These are phyloP conservation scores for Cinara cedri DNA, from an alignment of 2,888 invertebrate species.

Conservation along the genomic window DNA sequence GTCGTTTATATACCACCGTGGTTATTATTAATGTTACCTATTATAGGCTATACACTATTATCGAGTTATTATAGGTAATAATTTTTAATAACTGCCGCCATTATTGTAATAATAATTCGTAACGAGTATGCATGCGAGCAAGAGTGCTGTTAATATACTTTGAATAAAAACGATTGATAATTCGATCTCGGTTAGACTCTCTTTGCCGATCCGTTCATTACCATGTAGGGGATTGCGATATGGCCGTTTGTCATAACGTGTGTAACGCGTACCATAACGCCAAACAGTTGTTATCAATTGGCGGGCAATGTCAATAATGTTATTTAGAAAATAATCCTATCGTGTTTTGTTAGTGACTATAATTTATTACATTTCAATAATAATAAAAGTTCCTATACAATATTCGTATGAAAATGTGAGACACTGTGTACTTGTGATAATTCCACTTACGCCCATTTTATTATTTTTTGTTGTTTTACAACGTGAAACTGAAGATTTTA, in stretches of 20 bases:
- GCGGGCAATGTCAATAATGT: neutral
- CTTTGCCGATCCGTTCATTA: neutral
- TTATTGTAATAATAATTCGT: no score
- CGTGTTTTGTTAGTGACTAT: neutral
- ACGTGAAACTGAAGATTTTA: no score
- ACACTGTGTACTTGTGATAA: neutral
- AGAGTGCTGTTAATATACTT: no score
- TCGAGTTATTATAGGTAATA: neutral
- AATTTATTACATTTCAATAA: no score
- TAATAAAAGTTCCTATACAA: no score
- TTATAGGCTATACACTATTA: neutral
- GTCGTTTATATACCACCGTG: neutral
- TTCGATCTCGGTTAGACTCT: neutral
- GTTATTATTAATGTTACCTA: neutral
- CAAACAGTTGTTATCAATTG: neutral
- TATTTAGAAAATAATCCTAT: neutral
- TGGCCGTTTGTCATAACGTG: neutral
- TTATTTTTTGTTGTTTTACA: neutral
- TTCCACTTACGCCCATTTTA: neutral
- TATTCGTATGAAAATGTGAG: neutral
- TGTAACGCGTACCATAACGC: neutral
- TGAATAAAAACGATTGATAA: no score
- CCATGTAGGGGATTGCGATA: conserved; percentile 7
- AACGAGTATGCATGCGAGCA: no score
- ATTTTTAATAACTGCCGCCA: neutral